phyloP scores from a whole-genome alignment of 2,113 vertebrate genomes.

The Ceyx margarethae region DNA sequence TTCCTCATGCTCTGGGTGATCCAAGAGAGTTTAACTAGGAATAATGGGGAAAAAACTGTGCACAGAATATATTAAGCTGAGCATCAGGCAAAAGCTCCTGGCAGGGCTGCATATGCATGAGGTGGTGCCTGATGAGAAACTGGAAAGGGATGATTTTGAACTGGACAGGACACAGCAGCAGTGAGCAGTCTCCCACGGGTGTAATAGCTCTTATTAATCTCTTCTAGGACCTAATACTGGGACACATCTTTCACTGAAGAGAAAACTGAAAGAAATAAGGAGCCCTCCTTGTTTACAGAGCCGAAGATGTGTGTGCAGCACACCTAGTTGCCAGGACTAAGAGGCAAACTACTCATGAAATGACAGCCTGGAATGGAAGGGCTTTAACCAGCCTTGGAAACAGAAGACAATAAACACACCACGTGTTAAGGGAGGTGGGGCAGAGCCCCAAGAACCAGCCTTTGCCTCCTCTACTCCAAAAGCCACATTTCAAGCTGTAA shows the following conservation, averaged over 20 bases:
- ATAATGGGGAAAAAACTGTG: conserved; percentile 33
- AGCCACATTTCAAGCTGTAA: background rate
- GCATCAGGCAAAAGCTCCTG: background rate
- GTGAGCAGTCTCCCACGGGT: background rate
- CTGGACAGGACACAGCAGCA: background rate
- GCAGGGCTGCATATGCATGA: background rate
- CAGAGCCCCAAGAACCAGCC: background rate
- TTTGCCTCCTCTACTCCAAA: background rate
- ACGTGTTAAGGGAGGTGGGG: background rate
- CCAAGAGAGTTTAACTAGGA: conserved; percentile 41
- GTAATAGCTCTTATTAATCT: background rate
- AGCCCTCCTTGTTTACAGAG: background rate
- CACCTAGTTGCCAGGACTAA: background rate
- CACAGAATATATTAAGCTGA: conserved; percentile 12
- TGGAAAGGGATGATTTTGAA: background rate
- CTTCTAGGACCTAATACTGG: background rate
- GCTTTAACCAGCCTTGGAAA: background rate
- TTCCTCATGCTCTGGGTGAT: conserved; percentile 43
- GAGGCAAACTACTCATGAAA: background rate
- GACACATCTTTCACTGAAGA: background rate
- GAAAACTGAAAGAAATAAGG: background rate
- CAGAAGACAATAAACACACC: background rate
- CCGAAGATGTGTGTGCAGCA: background rate
- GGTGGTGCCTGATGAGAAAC: background rate
- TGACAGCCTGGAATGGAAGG: background rate